Conservation (phyloP, 2,113 vertebrate genomes). For the Upupa epops region DNA sequence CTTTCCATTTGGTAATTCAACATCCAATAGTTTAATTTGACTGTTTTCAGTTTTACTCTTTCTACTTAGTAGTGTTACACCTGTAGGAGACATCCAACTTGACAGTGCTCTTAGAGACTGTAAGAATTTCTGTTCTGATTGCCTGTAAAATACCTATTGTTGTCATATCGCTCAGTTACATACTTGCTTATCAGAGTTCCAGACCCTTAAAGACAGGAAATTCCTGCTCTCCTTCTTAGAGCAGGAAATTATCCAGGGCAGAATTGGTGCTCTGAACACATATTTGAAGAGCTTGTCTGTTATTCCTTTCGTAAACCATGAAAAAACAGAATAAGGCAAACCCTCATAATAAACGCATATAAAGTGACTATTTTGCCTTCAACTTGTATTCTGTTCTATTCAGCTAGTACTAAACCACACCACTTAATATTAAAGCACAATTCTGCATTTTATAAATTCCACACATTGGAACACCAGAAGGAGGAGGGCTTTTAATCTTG, state of each 20-base stretch:
- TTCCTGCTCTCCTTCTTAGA: background rate
- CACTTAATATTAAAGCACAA: conserved; percentile 23
- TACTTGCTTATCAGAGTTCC: background rate
- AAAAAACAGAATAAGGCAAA: background rate
- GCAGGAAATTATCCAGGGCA: background rate
- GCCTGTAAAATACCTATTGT: background rate
- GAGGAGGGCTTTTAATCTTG: conserved; percentile 71
- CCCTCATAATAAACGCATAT: background rate
- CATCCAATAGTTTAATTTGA: background rate
- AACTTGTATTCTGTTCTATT: background rate
- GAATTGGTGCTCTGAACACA: background rate
- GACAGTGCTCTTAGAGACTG: background rate
- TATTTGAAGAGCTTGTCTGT: background rate
- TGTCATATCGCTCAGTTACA: background rate
- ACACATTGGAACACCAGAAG: conserved; percentile 68
- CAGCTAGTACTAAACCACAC: background rate
- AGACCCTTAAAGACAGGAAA: background rate
- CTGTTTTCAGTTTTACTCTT: background rate
- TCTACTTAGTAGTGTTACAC: background rate
- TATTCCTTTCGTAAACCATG: background rate
- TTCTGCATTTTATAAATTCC: conserved; percentile 56
- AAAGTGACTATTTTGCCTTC: background rate
- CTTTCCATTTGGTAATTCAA: background rate
- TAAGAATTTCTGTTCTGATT: background rate
- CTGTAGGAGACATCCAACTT: background rate